Base-by-base conservation (phyloP, 2,888 invertebrate genomes). In the Oxycera nigricornis region DNA sequence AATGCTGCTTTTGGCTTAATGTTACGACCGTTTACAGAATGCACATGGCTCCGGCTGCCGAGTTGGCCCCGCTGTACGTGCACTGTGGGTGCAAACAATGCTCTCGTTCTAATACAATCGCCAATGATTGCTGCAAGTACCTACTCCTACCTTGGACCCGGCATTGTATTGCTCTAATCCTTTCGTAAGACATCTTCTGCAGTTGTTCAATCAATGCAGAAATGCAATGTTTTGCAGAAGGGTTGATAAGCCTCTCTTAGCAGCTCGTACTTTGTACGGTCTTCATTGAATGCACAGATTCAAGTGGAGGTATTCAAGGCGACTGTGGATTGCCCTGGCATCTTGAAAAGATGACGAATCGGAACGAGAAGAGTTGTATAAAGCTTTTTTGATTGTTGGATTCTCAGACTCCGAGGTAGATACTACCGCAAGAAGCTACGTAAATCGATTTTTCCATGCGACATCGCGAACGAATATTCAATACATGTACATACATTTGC, bases 201-300 rank as follows among this genome's bases (percentile, higher is more conserved):
- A 52, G 55, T 70, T 70, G 52, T 52, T 70, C 52, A 70, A 70
- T 70, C 70, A 70, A 52, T 70, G 70, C 70, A 31, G 70, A 70
- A 70, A 70, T 55, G 52, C 70, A 70, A 52, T 68, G 68, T 68
- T 68, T 68, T 50, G 30, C 55, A 52, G 41, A 65, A 70, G 70
- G 70, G 55, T 52, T 70, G 52, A 30, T 70, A 70, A 70, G 52
- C 30, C 70, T 24, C 55, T 30, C 70, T 52, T 55, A 20, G 55
- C 22, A 70, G 31, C 52, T 70, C 31, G 31, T 26, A 67, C 28
- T 52, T 65, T 41, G 65, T 39, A 41, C 41, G 11, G 70, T 70
- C 52, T 20, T 55, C 31, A 20, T 11, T 70, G 70, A 55, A 31
- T 52, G 2, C 39, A 17, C 35, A 31, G 62, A 62, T 6, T 35